Base-by-base conservation (phyloP, 2,888 invertebrate species). In the Polyommatus icarus region DNA sequence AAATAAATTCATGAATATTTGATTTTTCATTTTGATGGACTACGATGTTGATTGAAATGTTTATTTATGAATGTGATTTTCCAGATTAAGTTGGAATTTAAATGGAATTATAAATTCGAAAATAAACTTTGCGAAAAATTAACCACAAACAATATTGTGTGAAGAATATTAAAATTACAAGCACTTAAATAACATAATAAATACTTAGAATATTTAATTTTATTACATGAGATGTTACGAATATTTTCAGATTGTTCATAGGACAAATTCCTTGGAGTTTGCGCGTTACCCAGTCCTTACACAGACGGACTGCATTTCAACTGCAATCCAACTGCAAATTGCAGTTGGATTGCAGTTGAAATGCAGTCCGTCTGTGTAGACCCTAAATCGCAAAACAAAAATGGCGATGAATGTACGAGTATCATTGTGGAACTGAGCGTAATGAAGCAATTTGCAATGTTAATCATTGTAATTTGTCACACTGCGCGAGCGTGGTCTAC, bases 381-480 rank as follows among this genome's bases (percentile, higher is more conserved):
- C n/a, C n/a, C 5, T 67, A 67, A 29, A 67, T 12, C 29, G 1
- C 61, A 15, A 29, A 12, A 24, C 32, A 67, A 15, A 32, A 67
- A 67, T 67, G 29, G 15, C 15, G 6, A 67, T 29, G 18, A 29
- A 67, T 67, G 29, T 5, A 29, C 15, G 24, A 29, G 29, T 67
- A 29, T 67, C 20, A 3, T 67, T 29, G 32, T 67, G 24, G 10
- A 61, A 4, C 24, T 24, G 67, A 15, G 20, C n/a, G 72, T 40
- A 72, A 72, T 72, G 72, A 40, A 72, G 40, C 67, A 32, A 67
- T 72, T 72, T 40, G 72, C 72, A 40, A 72, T 72, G 72, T 40
- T 72, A 40, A 72, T 36, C n/a, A 40, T 40, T 20, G 72, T 72
- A 40, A 72, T 72, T 72, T 20, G 72, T 40, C 40, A 72, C 72